Conservation (phyloP, 2,113 vertebrate genomes). For the Gobius niger region DNA sequence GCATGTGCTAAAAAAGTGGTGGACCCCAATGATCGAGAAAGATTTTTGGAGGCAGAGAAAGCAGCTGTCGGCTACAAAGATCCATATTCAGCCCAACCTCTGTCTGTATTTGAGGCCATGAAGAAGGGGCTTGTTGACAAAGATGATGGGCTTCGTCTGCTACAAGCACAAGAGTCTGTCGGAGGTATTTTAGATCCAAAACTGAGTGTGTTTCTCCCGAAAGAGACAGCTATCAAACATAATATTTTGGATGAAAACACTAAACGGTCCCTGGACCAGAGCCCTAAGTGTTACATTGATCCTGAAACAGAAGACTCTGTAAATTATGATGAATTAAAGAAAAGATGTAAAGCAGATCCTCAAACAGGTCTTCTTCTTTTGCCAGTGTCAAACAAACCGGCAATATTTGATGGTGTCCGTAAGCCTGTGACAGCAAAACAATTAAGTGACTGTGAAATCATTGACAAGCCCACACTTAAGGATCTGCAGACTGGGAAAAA, state of each 20-base stretch:
- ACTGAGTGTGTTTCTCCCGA: conserved; percentile 85
- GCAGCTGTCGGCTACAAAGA: conserved; percentile 84
- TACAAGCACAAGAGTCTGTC: conserved; percentile 85
- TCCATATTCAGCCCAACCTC: conserved; percentile 80
- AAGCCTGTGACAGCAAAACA: conserved; percentile 76
- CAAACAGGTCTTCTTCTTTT: conserved; percentile 83
- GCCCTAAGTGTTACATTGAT: conserved; percentile 82
- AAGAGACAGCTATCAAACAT: conserved; percentile 82
- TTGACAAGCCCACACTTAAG: conserved; percentile 78
- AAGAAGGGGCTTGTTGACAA: conserved; percentile 82
- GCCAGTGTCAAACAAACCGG: conserved; percentile 76
- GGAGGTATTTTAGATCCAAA: conserved; percentile 87
- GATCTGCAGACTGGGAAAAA: conserved; percentile 80
- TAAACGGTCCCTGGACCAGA: conserved; percentile 78
- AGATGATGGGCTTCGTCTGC: conserved; percentile 75
- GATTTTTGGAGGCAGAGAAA: conserved; percentile 84
- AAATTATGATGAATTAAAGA: conserved; percentile 75
- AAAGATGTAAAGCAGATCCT: conserved; percentile 81
- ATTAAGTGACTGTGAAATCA: conserved; percentile 78
- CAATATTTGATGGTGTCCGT: conserved; percentile 81
- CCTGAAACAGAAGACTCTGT: conserved; percentile 79
- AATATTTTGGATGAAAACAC: conserved; percentile 83
- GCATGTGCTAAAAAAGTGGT: conserved; percentile 63
- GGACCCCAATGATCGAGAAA: conserved; percentile 80
- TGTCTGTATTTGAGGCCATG: conserved; percentile 83